Percentiles rank a stretch among this genome's conserved stretches.
Evolutionary conservation across 2,113 vertebrate genomes (phyloP).

Genomic region (Equus przewalskii): DNA sequence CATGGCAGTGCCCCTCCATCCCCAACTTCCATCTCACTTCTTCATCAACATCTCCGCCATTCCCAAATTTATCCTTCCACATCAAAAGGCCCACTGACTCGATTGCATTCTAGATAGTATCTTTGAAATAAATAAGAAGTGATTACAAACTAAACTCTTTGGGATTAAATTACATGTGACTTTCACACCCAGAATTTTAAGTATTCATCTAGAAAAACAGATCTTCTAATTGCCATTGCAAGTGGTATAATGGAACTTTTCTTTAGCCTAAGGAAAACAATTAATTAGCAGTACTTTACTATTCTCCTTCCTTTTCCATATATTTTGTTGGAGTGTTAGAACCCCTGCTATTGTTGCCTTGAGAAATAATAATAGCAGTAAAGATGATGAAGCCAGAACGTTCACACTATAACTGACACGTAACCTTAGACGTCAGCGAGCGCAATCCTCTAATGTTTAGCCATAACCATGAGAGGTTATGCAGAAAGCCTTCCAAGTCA

Average conservation of each 20-base stretch:
- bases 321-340: background rate
- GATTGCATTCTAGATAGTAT: background rate
- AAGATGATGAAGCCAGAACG: background rate
- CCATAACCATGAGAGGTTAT: background rate
- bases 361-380: background rate
- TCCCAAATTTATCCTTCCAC: background rate
- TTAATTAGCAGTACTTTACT: background rate
- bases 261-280: background rate
- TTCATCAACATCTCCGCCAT: background rate
- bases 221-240: background rate
- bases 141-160: conserved; percentile 30
- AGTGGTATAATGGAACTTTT: background rate
- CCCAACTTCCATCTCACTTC: background rate
- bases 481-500: background rate
- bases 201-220: background rate
- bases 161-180: background rate
- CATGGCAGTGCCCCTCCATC: background rate
- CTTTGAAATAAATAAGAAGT: background rate
- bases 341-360: background rate
- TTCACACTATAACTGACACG: background rate
- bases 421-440: background rate
- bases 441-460: background rate
- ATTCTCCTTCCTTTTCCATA: background rate
- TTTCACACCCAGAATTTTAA: conserved; percentile 10
- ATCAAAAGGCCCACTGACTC: background rate